phyloP scores from a whole-genome alignment of 2,113 vertebrate species.

The Syngnathus floridae region DNA sequence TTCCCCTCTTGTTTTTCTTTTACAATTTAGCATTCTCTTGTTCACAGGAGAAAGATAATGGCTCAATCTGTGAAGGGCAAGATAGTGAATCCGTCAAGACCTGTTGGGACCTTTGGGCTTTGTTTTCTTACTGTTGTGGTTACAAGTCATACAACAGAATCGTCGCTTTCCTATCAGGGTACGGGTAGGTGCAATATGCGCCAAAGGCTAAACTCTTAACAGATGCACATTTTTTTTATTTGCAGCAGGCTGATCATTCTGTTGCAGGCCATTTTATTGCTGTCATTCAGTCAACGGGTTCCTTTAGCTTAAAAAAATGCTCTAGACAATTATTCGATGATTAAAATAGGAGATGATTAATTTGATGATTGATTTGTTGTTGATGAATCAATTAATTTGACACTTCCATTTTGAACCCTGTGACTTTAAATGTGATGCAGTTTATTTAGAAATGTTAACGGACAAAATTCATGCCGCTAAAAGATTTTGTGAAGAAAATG shows the following conservation, averaged over 20 bases:
- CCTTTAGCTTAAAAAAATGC: background rate
- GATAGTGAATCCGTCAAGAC: conserved; percentile 36
- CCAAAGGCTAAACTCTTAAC: conserved; percentile 14
- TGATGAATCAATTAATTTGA: too few species aligned
- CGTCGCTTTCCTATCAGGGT: conserved; percentile 22
- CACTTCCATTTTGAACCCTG: too few species aligned
- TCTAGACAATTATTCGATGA: too few species aligned
- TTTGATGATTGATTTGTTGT: too few species aligned
- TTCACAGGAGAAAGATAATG: conserved; percentile 3
- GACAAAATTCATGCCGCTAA: too few species aligned
- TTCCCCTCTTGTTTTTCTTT: background rate
- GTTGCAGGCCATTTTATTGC: background rate
- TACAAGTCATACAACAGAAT: conserved; percentile 26
- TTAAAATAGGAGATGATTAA: too few species aligned
- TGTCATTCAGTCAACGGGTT: background rate
- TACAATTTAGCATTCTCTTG: conserved; percentile 3
- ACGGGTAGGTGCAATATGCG: conserved; percentile 11
- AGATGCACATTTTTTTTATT: conserved; percentile 5
- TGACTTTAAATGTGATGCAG: too few species aligned
- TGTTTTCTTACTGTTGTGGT: conserved; percentile 27
- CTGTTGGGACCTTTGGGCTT: conserved; percentile 24
- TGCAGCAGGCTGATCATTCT: background rate
- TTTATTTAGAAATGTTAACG: too few species aligned
- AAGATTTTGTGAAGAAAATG: too few species aligned
- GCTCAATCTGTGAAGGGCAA: conserved; percentile 19